Base-by-base conservation (phyloP, 2,888 invertebrate genomes). In the Rhyacophila evoluta region DNA sequence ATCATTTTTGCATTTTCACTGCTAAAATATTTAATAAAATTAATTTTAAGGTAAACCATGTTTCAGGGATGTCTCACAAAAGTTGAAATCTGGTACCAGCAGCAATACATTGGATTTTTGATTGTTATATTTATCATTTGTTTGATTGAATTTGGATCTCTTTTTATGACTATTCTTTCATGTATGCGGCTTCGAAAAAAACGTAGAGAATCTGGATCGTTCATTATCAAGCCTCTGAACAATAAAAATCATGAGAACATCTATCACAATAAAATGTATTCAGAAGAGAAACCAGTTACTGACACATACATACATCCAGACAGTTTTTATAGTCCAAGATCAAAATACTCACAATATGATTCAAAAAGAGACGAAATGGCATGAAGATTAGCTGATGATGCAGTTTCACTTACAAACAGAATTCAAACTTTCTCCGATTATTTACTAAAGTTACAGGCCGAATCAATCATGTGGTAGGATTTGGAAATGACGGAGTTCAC, bases 51-150 rank as follows among this genome's bases (percentile, higher is more conserved):
- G n/a, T n/a, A n/a, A n/a, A n/a, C n/a, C n/a, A n/a, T n/a, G n/a
- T 85, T 89, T 55, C 86, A 94, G 93, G 93, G 95, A 25, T 95
- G 95, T 83, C 86, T 93, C 68, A 90, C 89, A 33, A 91, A 91
- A 85, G 86, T 95, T 76, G 94, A 95, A 85, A 91, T 91, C 79
- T 95, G 95, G 95, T 94, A 94, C 84, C 91, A 94, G 77, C 91
- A 94, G 79, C 95, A 95, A 83, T 94, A 94, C 83, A 85, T 93
- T 28, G 87, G 94, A 38, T 91, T 95, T 83, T 89, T 95, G 84
- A 89, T 91, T 2, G 91, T 92, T 19, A 91, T 94, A 19, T 88
- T 95, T 75, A 87, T 92, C 1, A 87, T 94, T 19, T 93, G 94
- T 0, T 85, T 95, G n/a, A 91, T 95, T 70, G 95, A 95, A 86